phyloP scores from a whole-genome alignment of 2,113 vertebrate species.

The Arizona elegans region DNA sequence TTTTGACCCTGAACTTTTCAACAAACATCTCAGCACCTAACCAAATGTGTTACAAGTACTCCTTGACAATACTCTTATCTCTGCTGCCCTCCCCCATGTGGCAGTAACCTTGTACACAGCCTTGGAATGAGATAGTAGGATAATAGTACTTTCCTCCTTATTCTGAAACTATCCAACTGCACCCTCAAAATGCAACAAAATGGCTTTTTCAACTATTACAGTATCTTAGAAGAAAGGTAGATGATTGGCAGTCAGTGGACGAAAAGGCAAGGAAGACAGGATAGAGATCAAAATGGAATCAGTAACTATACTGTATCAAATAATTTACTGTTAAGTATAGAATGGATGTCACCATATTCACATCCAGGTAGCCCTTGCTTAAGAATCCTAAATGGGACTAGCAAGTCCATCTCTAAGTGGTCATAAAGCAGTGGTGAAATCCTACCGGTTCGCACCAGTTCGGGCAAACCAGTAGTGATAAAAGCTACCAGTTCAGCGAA shows the following conservation, averaged over 20 bases:
- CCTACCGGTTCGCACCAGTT: too few species aligned
- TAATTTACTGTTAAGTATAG: neutral
- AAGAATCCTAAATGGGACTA: neutral
- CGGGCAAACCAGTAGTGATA: too few species aligned
- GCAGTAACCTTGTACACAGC: neutral
- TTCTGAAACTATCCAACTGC: neutral
- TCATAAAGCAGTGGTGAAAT: neutral
- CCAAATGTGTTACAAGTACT: neutral
- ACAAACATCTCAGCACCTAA: neutral
- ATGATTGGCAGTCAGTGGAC: neutral
- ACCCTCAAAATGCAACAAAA: neutral
- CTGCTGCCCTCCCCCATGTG: neutral
- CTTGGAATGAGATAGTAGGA: neutral
- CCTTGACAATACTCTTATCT: neutral
- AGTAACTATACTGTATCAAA: neutral
- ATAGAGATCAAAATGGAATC: neutral
- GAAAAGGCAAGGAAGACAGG: neutral
- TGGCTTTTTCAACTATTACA: neutral
- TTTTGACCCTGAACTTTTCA: neutral
- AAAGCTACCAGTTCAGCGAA: too few species aligned
- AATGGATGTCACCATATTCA: neutral
- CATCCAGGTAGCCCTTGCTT: neutral
- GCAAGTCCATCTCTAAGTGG: neutral
- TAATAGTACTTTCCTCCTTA: neutral
- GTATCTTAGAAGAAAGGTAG: neutral